phyloP scores from a whole-genome alignment of 2,113 vertebrate genomes.

The Paedocypris sp. region DNA sequence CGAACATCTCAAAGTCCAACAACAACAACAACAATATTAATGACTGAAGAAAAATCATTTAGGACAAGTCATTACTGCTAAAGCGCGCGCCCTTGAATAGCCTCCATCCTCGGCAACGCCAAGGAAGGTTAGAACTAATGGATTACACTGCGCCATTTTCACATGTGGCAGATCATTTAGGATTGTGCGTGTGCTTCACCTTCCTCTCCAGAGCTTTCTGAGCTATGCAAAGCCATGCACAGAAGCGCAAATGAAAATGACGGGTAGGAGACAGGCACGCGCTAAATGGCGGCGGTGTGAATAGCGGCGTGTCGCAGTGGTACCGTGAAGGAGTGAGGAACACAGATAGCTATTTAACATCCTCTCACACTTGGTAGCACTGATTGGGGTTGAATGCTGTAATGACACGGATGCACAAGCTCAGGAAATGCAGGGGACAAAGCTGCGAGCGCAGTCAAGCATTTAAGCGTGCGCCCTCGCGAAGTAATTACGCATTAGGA shows the following conservation, averaged over 20 bases:
- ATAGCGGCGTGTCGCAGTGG: background rate
- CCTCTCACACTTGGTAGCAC: background rate
- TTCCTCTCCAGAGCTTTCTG: background rate
- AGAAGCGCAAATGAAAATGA: conserved; percentile 2
- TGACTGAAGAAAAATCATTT: background rate
- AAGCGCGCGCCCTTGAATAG: conserved; percentile 7
- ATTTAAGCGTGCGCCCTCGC: background rate
- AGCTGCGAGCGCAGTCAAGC: background rate
- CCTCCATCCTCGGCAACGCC: background rate
- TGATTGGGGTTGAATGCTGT: conserved; percentile 5
- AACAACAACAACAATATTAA: no score
- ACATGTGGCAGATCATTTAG: conserved; percentile 10
- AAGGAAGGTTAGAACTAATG: background rate
- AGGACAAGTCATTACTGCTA: conserved; percentile 24
- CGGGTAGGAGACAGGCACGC: background rate
- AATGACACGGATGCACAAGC: background rate
- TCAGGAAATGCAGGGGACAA: background rate
- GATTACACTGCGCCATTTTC: conserved; percentile 19
- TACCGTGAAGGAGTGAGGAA: background rate
- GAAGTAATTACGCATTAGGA: background rate
- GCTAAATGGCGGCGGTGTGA: background rate
- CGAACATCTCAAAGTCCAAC: no score
- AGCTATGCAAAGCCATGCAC: background rate
- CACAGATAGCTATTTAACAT: conserved; percentile 1
- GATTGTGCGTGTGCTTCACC: background rate